Conservation (phyloP, 2,888 invertebrate genomes). For the Conus canariensis region DNA sequence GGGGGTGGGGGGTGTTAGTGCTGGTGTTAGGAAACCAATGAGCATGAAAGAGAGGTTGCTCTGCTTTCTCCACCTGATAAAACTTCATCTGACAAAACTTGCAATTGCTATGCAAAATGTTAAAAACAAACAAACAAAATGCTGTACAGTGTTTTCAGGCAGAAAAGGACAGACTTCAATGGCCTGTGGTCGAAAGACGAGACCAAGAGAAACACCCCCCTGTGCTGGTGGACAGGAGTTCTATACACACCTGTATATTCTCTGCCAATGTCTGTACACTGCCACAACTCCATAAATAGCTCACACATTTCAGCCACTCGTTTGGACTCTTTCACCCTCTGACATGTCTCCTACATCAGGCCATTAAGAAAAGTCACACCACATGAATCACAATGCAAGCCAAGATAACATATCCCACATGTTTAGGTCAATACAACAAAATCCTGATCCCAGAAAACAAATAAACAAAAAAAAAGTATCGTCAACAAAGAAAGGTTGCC, state of each 20-base stretch:
- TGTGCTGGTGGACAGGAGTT: too few species aligned
- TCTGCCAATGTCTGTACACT: background rate
- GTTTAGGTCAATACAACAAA: background rate
- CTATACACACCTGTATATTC: background rate
- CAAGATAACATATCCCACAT: background rate
- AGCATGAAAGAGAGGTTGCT: too few species aligned
- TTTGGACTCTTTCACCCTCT: background rate
- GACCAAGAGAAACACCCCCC: too few species aligned
- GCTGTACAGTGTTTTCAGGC: background rate
- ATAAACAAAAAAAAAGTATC: background rate
- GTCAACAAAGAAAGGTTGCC: background rate
- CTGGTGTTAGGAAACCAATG: too few species aligned
- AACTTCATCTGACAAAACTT: background rate
- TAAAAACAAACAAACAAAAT: background rate
- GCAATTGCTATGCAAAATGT: background rate
- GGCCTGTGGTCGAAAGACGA: background rate
- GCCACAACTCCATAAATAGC: background rate
- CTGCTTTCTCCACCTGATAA: too few species aligned
- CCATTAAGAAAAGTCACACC: background rate
- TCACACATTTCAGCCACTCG: background rate
- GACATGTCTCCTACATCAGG: background rate
- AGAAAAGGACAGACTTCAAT: background rate
- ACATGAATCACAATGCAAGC: conserved; percentile 7
- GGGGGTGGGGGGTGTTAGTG: too few species aligned
- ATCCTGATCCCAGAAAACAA: background rate